These are phyloP conservation scores for Drosophila varians DNA, from an alignment of 1,140 invertebrate species.

Conservation along the genomic window DNA sequence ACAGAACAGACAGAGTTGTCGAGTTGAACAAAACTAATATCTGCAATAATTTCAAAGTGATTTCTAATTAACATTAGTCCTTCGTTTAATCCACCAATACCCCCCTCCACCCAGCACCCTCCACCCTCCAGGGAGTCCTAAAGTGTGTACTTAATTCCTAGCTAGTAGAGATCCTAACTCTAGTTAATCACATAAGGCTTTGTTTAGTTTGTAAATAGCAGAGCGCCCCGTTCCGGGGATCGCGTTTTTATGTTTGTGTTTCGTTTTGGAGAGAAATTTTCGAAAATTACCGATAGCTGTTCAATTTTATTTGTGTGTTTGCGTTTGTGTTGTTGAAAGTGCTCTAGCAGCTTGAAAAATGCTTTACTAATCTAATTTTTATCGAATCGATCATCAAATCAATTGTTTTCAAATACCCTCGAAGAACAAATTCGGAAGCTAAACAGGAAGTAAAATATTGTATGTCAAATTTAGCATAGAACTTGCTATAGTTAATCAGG, in stretches of 20 bases:
- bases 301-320: conserved; percentile 48
- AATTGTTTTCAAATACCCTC: conserved; percentile 46
- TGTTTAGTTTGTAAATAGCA: conserved; percentile 79
- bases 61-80: conserved; percentile 73
- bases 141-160: conserved; percentile 70
- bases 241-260: conserved; percentile 71
- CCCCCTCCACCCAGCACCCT: neutral
- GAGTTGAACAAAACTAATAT: conserved; percentile 56
- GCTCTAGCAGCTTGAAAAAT: conserved; percentile 61
- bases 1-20: conserved; percentile 42
- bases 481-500: conserved; percentile 25
- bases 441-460: conserved; percentile 66
- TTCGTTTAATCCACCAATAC: conserved; percentile 55
- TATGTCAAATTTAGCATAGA: conserved; percentile 51
- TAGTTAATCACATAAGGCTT: conserved; percentile 69
- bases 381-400: conserved; percentile 40
- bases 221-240: conserved; percentile 35
- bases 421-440: conserved; percentile 72
- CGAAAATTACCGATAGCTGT: conserved; percentile 30
- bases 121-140: conserved; percentile 43
- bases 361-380: conserved; percentile 74
- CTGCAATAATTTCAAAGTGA: conserved; percentile 83
- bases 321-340: conserved; percentile 70
- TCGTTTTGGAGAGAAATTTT: conserved; percentile 47
- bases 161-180: conserved; percentile 36